Percentiles rank a stretch among this genome's conserved stretches.
Evolutionary conservation across 2,113 vertebrate genomes (phyloP).

Genomic region (Nibea coibor): DNA sequence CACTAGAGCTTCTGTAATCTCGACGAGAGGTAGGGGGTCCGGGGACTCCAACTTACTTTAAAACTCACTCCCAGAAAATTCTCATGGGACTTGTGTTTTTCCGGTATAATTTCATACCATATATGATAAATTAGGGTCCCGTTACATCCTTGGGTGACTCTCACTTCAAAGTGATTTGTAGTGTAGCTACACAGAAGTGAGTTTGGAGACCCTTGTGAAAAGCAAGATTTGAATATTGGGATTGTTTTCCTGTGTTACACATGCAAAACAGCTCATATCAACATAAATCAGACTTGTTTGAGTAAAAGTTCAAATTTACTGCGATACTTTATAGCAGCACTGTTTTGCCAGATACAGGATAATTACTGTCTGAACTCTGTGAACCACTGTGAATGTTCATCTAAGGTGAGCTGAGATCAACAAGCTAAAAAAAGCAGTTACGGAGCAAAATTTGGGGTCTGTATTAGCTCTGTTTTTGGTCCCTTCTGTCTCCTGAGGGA

Average conservation of each 20-base stretch:
- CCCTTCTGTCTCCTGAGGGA: background rate
- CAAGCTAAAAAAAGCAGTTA: background rate
- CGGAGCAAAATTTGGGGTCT: background rate
- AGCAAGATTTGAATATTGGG: conserved; percentile 10
- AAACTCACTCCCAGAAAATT: conserved; percentile 20
- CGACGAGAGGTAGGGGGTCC: conserved; percentile 24
- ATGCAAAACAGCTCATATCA: conserved; percentile 31
- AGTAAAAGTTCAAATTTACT: conserved; percentile 38
- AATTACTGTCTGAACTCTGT: too few species aligned
- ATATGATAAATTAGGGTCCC: conserved; percentile 53
- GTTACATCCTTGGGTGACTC: conserved; percentile 32
- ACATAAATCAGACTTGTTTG: conserved; percentile 34
- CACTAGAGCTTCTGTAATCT: conserved; percentile 49
- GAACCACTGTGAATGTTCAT: conserved; percentile 7
- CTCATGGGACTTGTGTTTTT: conserved; percentile 41
- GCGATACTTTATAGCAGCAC: background rate
- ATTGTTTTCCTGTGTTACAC: background rate
- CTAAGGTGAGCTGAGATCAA: background rate
- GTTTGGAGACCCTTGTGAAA: conserved; percentile 39
- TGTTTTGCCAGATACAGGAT: background rate
- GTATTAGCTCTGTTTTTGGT: background rate
- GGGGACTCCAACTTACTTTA: conserved; percentile 33
- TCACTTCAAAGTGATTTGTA: conserved; percentile 50
- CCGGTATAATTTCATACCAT: conserved; percentile 51
- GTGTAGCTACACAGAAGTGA: background rate